Conservation (phyloP, 2,113 vertebrate genomes). For the Crotalus horridus region DNA sequence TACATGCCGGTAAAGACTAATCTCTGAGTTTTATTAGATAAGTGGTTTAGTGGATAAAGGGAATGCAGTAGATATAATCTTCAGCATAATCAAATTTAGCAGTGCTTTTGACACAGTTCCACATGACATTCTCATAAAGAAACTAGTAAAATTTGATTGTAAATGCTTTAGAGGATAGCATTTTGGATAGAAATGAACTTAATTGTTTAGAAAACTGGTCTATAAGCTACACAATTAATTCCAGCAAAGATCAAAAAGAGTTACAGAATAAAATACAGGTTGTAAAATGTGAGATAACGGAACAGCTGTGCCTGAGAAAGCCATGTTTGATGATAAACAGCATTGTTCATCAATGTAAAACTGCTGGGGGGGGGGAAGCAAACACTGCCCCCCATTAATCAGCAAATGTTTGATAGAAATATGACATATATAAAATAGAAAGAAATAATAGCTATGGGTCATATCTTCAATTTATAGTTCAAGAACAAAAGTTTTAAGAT, state of each 20-base stretch:
- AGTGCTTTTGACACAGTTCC: slow-evolving; percentile 29
- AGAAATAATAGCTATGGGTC: neutral
- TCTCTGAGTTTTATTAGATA: slow-evolving; percentile 15
- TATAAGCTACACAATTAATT: slow-evolving; percentile 24
- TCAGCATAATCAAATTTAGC: slow-evolving; percentile 24
- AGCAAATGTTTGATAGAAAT: neutral
- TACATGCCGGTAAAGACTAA: slow-evolving; percentile 14
- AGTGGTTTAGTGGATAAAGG: slow-evolving; percentile 28
- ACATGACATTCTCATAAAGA: slow-evolving; percentile 25
- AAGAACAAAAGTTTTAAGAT: neutral
- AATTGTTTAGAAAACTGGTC: slow-evolving; percentile 4
- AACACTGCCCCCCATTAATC: neutral
- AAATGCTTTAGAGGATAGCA: slow-evolving; percentile 10
- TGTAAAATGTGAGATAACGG: neutral
- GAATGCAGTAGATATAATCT: slow-evolving; percentile 29
- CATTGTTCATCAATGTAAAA: neutral
- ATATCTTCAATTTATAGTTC: neutral
- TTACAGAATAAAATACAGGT: slow-evolving; percentile 18
- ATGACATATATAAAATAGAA: neutral
- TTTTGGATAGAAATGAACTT: slow-evolving; percentile 29
- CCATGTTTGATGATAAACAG: neutral
- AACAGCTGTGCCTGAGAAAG: neutral
- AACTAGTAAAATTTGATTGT: slow-evolving; percentile 31
- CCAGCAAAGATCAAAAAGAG: slow-evolving; percentile 13
- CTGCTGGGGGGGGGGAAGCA: neutral